Conservation (phyloP, 2,888 invertebrate species). For the Linyphia triangularis region DNA sequence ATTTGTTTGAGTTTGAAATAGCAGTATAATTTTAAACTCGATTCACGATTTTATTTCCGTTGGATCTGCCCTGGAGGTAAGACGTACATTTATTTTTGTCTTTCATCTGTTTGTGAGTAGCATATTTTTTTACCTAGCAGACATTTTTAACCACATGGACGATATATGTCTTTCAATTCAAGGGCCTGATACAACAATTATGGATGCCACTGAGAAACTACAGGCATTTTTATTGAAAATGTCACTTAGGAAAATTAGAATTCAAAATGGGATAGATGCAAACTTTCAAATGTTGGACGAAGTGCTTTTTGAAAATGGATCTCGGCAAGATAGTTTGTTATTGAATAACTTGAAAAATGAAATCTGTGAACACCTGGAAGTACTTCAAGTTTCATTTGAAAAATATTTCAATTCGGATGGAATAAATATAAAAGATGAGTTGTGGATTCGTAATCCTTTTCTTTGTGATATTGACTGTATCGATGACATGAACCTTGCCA, state of each 20-base stretch:
- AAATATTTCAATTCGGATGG: too few relatives aligned
- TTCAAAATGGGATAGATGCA: slow-evolving; percentile 59
- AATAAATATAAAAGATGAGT: slow-evolving; percentile 61
- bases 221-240: slow-evolving; percentile 65
- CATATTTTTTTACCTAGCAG: slow-evolving; percentile 66
- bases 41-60: too few relatives aligned
- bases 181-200: slow-evolving; percentile 68
- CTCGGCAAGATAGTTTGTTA: slow-evolving; percentile 52
- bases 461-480: slow-evolving; percentile 53
- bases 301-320: slow-evolving; percentile 58
- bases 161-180: slow-evolving; percentile 66
- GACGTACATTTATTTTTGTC: too few relatives aligned
- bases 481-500: slow-evolving; percentile 58
- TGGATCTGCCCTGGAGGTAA: too few relatives aligned
- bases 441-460: slow-evolving; percentile 60
- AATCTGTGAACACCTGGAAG: slow-evolving; percentile 31
- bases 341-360: slow-evolving; percentile 36
- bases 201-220: slow-evolving; percentile 64
- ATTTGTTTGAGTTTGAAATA: too few relatives aligned
- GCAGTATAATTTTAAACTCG: too few relatives aligned
- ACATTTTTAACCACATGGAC: slow-evolving; percentile 68
- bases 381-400: slow-evolving; percentile 30
- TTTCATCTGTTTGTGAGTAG: too few relatives aligned
- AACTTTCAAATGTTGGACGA: slow-evolving; percentile 57
- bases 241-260: slow-evolving; percentile 58